Evolutionary conservation across 2,888 invertebrate species (phyloP).

Genomic region (Drosophila anomalata): DNA sequence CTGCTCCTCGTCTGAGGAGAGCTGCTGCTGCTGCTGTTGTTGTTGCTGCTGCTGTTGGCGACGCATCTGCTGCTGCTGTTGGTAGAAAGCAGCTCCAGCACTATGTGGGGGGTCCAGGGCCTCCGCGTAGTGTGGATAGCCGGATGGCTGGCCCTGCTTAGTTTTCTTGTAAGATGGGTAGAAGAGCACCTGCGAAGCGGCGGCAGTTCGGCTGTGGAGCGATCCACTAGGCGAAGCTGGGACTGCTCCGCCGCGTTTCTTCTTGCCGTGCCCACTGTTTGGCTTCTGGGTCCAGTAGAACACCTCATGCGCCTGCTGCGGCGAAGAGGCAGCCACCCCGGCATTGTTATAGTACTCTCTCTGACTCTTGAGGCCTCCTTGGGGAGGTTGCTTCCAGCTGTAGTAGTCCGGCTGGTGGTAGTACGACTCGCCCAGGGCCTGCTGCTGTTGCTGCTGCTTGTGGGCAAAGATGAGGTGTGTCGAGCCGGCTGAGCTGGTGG

Average conservation of each 20-base stretch:
- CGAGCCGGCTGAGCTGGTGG: slow-evolving; percentile 83
- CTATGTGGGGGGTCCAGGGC: slow-evolving; percentile 73
- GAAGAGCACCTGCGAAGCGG: slow-evolving; percentile 79
- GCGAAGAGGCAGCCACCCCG: slow-evolving; percentile 53
- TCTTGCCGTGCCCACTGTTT: slow-evolving; percentile 79
- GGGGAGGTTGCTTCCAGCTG: slow-evolving; percentile 76
- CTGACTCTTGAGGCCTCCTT: slow-evolving; percentile 33
- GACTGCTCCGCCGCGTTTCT: slow-evolving; percentile 69
- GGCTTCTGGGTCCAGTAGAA: slow-evolving; percentile 83
- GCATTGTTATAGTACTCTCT: slow-evolving; percentile 64
- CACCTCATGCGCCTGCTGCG: slow-evolving; percentile 80
- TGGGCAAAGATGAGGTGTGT: slow-evolving; percentile 82
- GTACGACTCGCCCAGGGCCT: slow-evolving; percentile 64
- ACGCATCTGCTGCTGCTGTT: slow-evolving; percentile 55
- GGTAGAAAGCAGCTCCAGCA: slow-evolving; percentile 63
- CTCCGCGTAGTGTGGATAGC: slow-evolving; percentile 80
- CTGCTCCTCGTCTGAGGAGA: slow-evolving; percentile 82
- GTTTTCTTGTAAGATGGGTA: slow-evolving; percentile 83
- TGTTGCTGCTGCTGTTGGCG: slow-evolving; percentile 76
- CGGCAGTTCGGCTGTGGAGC: slow-evolving; percentile 79
- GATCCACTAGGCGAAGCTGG: slow-evolving; percentile 81
- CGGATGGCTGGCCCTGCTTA: slow-evolving; percentile 54
- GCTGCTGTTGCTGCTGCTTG: slow-evolving; percentile 70
- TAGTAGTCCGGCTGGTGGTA: slow-evolving; percentile 81
- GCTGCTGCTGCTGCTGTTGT: slow-evolving; percentile 79